Base-by-base conservation (phyloP, 2,113 vertebrate genomes). In the Mormyrus iriodes region DNA sequence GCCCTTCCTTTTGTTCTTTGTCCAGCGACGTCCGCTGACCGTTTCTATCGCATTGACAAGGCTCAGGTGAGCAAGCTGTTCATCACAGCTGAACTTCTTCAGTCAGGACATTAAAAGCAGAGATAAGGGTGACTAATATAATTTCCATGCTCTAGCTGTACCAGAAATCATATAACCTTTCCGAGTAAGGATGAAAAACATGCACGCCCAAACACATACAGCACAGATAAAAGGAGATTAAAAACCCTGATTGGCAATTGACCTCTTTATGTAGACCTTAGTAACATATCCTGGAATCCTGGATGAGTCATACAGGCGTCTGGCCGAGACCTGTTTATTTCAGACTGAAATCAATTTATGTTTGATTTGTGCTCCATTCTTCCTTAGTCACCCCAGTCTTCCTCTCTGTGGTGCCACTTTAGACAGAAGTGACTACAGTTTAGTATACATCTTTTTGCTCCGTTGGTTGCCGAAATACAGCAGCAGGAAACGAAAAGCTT, bases 41-140 rank as follows among this genome's bases (percentile, higher is more conserved):
- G 97, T 87, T 99, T 99, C 95, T 99, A 99, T 92, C 97, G 97
- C 91, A 99, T 99, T 91, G 98, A 99, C 95, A 98, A 99, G 95
- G 98, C 98, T 96, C 98, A 99, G 97, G 97, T 98, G 95, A 91
- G 94, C 42, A 48, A 27, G 27, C 35, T 27, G 4, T 31, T 27
- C 42, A 46, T n/a, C 12, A 35, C 27, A 58, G 15, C 35, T 88
- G 19, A 24, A 21, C 15, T 31, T 61, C 7, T 61, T 61, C 55
- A 61, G 55, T 61, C 21, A 61, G 55, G 24, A 61, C 55, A n/a
- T 44, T 44, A 46, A 53, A 49, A 35, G 65, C 31, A 73, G 65
- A 35, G 9, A 35, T 73, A 35, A 9, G 1, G 65, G 31, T 73
- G n/a, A 27, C 65, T 76, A 24, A 35, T 31, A 31, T 39, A 31